Base-by-base conservation (phyloP, 37 sponge, comb jelly and placozoan genomes). In the Eunapius fragilis region DNA sequence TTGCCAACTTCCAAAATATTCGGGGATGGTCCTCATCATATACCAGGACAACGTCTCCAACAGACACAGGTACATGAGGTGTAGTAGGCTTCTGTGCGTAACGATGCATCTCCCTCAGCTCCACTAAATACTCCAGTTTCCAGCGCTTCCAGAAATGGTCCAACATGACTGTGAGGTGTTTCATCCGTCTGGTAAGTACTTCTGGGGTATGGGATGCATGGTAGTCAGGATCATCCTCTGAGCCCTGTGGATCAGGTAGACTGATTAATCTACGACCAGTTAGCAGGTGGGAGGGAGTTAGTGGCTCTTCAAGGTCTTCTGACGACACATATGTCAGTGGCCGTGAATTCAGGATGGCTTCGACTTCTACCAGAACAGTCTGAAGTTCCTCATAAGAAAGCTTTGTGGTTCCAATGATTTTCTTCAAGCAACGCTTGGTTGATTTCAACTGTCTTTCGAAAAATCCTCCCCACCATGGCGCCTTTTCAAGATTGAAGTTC, bases 241-340 rank as follows among this genome's bases (percentile, higher is more conserved):
- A 9, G 67, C 49, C 84, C n/a, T n/a, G n/a, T n/a, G n/a, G n/a
- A n/a, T n/a, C n/a, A 32, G 85, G 85, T 30, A 85, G 38, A 30
- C 38, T 30, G 6, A 85, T 22, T 28, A 85, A 22, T 19, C 85
- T 74, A 37, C 37, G 68, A 7, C 77, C 77, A 25, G 67, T 70
- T 23, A 85, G 67, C 10, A 85, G 85, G 26, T 85, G 85, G 3
- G 77, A 85, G 2, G 85, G 85, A 28, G 85, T 85, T 23, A 85
- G 25, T 31, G 77, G 41, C 31, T 85, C 85, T 76, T 13, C 38
- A 0, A 35, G 32, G 6, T 76, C 85, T 5, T 85, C 85, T 24
- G 77, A 68, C 17, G 77, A 85, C 26, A 85, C 71, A 35, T 85
- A 85, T 2, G 85, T 76, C 25, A 85, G 31, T 25, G 85, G 85